phyloP scores from a whole-genome alignment of 1,140 invertebrate genomes.

The Plectus sambesii region DNA sequence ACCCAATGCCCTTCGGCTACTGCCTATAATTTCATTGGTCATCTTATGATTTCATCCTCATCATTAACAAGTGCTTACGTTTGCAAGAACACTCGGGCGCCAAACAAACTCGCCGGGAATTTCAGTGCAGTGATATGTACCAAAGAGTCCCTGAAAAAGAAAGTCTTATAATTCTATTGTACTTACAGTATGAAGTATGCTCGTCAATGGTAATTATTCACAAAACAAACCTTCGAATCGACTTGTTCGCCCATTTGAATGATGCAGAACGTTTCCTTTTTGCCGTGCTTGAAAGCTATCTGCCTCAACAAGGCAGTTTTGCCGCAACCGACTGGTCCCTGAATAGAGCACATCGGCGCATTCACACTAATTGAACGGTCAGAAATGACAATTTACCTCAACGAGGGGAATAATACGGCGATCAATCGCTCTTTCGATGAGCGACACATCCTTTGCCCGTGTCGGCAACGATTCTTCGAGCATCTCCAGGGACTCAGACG shows the following conservation, averaged over 20 bases:
- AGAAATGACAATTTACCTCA: too few relatives aligned
- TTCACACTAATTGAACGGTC: too few relatives aligned
- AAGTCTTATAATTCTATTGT: constrained; percentile 5
- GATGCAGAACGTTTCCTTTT: constrained; percentile 50
- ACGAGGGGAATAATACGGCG: too few relatives aligned
- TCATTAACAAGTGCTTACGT: constrained; percentile 49
- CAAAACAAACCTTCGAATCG: constrained; percentile 63
- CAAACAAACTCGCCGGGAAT: constrained; percentile 92
- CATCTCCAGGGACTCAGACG: too few relatives aligned
- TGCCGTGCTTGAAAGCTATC: constrained; percentile 67
- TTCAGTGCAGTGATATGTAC: constrained; percentile 87
- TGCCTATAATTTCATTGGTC: constrained; percentile 43
- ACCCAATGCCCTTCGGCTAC: constrained; percentile 76
- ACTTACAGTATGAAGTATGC: too few relatives aligned
- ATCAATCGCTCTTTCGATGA: too few relatives aligned
- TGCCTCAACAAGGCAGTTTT: constrained; percentile 84
- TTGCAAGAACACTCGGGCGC: constrained; percentile 77
- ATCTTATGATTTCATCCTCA: constrained; percentile 2
- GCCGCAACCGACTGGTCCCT: constrained; percentile 78
- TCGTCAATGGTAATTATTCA: too few relatives aligned
- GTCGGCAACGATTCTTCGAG: too few relatives aligned
- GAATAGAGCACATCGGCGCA: too few relatives aligned
- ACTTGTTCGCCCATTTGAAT: constrained; percentile 94
- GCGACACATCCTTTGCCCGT: too few relatives aligned
- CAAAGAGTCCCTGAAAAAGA: constrained; percentile 61